phyloP scores from a whole-genome alignment of 1,140 invertebrate genomes.

The Cecropterus lyciades region DNA sequence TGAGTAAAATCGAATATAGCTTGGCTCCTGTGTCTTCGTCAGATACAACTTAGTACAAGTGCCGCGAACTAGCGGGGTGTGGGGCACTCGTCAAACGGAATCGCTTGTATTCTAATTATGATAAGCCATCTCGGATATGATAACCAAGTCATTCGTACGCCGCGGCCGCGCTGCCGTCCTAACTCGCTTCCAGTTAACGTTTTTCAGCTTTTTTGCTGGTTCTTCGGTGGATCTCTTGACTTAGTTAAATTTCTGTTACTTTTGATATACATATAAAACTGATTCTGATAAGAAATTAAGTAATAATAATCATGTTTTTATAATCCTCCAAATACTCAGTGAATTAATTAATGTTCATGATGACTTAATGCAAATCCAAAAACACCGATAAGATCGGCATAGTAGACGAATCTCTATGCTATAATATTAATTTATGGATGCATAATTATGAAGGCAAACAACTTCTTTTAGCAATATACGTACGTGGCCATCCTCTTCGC shows the following conservation, averaged over 20 bases:
- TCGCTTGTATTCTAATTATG: constrained; percentile 33
- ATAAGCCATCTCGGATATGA: constrained; percentile 24
- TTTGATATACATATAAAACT: neutral
- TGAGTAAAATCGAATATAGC: neutral
- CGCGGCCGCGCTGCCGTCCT: neutral
- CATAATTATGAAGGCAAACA: too few species aligned
- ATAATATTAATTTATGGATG: too few species aligned
- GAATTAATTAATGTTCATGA: too few species aligned
- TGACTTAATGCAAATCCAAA: too few species aligned
- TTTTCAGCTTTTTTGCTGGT: constrained; percentile 1
- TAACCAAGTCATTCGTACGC: constrained; percentile 20
- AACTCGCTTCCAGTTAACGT: constrained; percentile 4
- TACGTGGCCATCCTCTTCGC: too few species aligned
- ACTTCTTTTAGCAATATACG: too few species aligned
- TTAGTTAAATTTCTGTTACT: neutral
- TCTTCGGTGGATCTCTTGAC: neutral
- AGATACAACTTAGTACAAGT: neutral
- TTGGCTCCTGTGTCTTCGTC: neutral
- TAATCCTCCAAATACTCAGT: too few species aligned
- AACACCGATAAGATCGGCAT: too few species aligned
- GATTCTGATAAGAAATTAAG: too few species aligned
- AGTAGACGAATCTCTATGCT: too few species aligned
- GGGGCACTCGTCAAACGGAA: constrained; percentile 12
- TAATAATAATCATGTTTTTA: too few species aligned
- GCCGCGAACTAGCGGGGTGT: neutral